phyloP scores from a whole-genome alignment of 2,797 vertebrate genomes.

The Philypnodon macrostomus region DNA sequence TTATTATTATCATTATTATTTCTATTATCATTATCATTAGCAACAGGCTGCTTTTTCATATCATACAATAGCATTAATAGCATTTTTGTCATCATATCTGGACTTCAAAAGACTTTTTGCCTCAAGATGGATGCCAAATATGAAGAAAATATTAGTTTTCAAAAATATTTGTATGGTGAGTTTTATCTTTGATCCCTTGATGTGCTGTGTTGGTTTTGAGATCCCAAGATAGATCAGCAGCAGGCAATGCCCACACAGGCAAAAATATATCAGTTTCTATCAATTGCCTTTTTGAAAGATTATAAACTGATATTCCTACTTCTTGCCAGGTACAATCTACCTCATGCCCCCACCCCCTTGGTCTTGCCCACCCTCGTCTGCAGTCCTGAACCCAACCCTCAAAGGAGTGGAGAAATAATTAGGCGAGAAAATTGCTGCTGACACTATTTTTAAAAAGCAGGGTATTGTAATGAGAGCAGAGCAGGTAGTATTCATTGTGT shows the following conservation, averaged over 20 bases:
- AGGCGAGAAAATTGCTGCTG: conserved; percentile 83
- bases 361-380: conserved; percentile 53
- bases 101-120: too few relatives aligned
- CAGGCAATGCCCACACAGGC: conserved; percentile 2
- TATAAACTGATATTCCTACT: conserved; percentile 46
- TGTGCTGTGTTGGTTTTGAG: conserved; percentile 5
- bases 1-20: too few relatives aligned
- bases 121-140: too few relatives aligned
- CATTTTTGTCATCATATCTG: too few relatives aligned
- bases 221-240: conserved; percentile 6
- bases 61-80: too few relatives aligned
- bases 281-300: conserved; percentile 43
- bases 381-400: conserved; percentile 80
- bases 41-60: too few relatives aligned
- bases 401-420: conserved; percentile 80
- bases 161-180: too few relatives aligned
- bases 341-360: conserved; percentile 30
- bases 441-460: conserved; percentile 85
- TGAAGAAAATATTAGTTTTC: too few relatives aligned
- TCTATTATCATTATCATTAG: too few relatives aligned
- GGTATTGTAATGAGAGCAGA: conserved; percentile 84
- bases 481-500: conserved; percentile 78
- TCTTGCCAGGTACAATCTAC: conserved; percentile 54
- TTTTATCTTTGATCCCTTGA: conserved; percentile 13
- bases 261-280: conserved; percentile 17